Conservation (phyloP, 2,113 vertebrate genomes). For the Myrmophylax atrothorax region DNA sequence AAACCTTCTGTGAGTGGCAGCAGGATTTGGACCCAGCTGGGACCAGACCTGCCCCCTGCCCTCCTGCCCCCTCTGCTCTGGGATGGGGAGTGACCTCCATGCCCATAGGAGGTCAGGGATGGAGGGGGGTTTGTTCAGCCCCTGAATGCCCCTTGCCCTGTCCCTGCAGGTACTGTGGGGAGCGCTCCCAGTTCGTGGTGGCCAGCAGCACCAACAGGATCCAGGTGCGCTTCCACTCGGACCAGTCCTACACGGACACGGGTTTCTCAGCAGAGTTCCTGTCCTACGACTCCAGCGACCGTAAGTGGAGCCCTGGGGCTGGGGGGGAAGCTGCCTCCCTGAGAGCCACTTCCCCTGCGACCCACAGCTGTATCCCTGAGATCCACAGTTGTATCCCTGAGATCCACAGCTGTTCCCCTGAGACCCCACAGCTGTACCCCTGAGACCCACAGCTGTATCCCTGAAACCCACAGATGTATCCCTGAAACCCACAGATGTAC, state of each 20-base stretch:
- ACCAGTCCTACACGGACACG: slow-evolving; percentile 83
- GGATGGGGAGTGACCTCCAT: neutral
- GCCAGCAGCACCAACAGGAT: slow-evolving; percentile 77
- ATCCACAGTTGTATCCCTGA: too few species aligned
- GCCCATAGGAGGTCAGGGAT: neutral
- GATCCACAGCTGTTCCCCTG: too few species aligned
- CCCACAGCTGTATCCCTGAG: neutral
- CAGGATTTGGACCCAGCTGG: neutral
- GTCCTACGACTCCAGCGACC: slow-evolving; percentile 80
- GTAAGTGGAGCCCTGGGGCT: slow-evolving; percentile 74
- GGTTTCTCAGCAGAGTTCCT: slow-evolving; percentile 84
- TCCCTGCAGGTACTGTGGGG: slow-evolving; percentile 82
- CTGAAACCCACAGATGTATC: too few species aligned
- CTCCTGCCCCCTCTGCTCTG: neutral
- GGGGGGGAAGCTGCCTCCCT: too few species aligned
- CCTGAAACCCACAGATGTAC: too few species aligned
- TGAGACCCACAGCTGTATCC: too few species aligned
- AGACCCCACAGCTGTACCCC: too few species aligned
- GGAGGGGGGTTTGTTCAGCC: neutral
- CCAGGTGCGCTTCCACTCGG: slow-evolving; percentile 80
- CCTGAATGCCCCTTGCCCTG: neutral
- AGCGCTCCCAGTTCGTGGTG: slow-evolving; percentile 66
- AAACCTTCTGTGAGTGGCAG: neutral
- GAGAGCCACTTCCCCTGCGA: too few species aligned
- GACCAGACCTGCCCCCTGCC: neutral